Evolutionary conservation across 53 echinoderm and acorn worm genomes (phyloP).

Genomic region (Echinarachnius parma): DNA sequence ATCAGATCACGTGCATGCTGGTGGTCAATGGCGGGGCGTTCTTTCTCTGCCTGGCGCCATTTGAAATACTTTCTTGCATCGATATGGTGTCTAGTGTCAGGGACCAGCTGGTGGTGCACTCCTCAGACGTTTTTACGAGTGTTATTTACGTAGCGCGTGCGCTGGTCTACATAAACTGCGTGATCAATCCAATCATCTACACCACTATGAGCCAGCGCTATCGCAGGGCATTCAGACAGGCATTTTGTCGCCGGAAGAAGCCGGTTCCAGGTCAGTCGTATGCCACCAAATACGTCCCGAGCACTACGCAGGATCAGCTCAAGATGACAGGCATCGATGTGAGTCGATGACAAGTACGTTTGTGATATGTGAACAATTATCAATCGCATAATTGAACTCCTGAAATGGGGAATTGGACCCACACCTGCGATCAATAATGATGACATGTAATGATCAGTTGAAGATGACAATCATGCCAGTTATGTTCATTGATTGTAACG

Average conservation of each 20-base stretch:
- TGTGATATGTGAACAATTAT: too few relatives aligned
- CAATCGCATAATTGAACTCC: too few relatives aligned
- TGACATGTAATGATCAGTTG: too few relatives aligned
- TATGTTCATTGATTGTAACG: too few relatives aligned
- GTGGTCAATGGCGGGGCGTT: slow-evolving; percentile 65
- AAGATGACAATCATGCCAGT: too few relatives aligned
- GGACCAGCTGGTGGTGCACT: background rate
- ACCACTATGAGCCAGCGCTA: slow-evolving; percentile 38
- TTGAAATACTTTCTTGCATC: slow-evolving; percentile 70
- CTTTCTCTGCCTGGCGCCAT: slow-evolving; percentile 64
- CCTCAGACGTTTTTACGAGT: slow-evolving; percentile 5
- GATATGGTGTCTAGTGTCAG: slow-evolving; percentile 25
- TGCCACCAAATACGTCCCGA: slow-evolving; percentile 21
- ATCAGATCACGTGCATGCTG: slow-evolving; percentile 66
- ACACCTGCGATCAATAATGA: too few relatives aligned
- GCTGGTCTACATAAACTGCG: slow-evolving; percentile 27
- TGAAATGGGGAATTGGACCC: too few relatives aligned
- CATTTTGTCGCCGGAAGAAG: background rate
- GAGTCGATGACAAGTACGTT: too few relatives aligned
- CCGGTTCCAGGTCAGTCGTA: slow-evolving; percentile 8
- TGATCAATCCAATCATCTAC: slow-evolving; percentile 32
- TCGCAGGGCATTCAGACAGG: slow-evolving; percentile 29
- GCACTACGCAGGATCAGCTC: slow-evolving; percentile 25
- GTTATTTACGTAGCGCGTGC: slow-evolving; percentile 23
- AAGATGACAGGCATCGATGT: background rate